Evolutionary conservation across 2,113 vertebrate genomes (phyloP).

Genomic region (Lophotis ruficrista): DNA sequence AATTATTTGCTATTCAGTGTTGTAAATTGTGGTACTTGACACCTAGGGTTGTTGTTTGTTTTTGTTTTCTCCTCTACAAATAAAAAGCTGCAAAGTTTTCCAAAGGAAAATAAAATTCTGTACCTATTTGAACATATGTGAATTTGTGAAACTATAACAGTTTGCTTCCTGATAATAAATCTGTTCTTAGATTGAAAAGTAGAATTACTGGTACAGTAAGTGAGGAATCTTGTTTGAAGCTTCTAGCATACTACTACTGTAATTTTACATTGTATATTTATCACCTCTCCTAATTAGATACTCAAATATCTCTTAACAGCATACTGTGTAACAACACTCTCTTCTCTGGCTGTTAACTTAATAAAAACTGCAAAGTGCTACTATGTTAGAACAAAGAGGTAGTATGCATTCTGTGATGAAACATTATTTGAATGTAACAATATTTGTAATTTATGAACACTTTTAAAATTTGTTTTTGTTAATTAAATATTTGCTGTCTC

Average conservation of each 20-base stretch:
- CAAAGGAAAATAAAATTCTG: background rate
- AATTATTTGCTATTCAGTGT: slow-evolving; percentile 1
- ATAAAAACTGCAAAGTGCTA: background rate
- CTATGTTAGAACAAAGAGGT: background rate
- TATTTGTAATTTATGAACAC: background rate
- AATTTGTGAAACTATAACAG: background rate
- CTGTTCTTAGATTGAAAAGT: background rate
- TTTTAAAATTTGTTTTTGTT: background rate
- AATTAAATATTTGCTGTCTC: background rate
- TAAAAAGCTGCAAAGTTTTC: background rate
- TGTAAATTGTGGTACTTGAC: background rate
- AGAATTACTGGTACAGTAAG: background rate
- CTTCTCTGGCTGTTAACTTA: background rate
- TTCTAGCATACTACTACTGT: background rate
- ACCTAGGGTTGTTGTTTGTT: background rate
- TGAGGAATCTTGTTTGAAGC: background rate
- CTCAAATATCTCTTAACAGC: background rate
- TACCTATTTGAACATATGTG: background rate
- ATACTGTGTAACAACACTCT: background rate
- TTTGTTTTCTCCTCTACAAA: background rate
- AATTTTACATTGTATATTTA: background rate
- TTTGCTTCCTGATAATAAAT: background rate
- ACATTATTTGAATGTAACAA: background rate
- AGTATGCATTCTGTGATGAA: background rate
- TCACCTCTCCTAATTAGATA: background rate